phyloP scores from a whole-genome alignment of 1,140 invertebrate genomes.

The Homarus americanus region DNA sequence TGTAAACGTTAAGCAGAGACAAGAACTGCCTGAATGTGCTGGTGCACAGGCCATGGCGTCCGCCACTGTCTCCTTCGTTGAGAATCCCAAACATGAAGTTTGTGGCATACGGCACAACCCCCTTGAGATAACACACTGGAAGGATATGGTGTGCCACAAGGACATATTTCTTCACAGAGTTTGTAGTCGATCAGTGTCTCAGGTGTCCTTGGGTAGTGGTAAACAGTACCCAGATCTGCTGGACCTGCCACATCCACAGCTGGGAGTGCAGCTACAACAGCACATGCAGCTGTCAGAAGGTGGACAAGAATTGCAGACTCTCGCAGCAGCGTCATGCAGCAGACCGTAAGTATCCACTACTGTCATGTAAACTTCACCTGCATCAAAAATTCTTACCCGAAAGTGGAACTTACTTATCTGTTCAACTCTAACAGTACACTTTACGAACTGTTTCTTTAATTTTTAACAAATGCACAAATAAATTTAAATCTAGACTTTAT shows the following conservation, averaged over 20 bases:
- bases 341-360: conserved; percentile 10
- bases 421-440: too few species aligned
- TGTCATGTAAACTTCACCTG: too few species aligned
- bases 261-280: conserved; percentile 32
- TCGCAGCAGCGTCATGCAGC: conserved; percentile 4
- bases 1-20: background rate
- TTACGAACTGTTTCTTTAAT: too few species aligned
- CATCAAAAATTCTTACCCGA: too few species aligned
- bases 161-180: conserved; percentile 49
- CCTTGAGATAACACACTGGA: conserved; percentile 33
- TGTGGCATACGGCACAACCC: background rate
- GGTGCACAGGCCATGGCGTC: conserved; percentile 12
- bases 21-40: background rate
- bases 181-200: conserved; percentile 49
- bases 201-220: conserved; percentile 41
- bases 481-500: too few species aligned
- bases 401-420: too few species aligned
- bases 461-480: too few species aligned
- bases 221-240: conserved; percentile 60
- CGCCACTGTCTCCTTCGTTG: background rate
- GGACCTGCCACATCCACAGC: conserved; percentile 49
- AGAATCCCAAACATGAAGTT: conserved; percentile 9
- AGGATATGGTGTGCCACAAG: conserved; percentile 32
- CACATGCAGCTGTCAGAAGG: conserved; percentile 31
- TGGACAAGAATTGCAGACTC: background rate